Evolutionary conservation across 2,113 vertebrate genomes (phyloP).

Genomic region (Sisor rabdophorus): DNA sequence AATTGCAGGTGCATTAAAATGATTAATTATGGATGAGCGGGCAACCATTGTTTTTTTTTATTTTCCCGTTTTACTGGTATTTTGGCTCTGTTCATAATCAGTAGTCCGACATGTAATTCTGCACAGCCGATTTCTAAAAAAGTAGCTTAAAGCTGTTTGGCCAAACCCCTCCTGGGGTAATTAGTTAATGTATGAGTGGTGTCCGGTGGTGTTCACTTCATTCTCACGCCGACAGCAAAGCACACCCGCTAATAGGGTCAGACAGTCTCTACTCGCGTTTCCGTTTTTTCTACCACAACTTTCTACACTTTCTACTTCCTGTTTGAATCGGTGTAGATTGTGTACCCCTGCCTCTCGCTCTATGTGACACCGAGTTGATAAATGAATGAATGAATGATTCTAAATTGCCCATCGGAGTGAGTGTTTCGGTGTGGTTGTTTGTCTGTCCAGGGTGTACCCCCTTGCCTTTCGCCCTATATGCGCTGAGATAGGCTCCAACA

Average conservation of each 20-base stretch:
- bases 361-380: too few relatives aligned
- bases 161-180: slow-evolving; percentile 33
- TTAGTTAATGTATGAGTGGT: slow-evolving; percentile 40
- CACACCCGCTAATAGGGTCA: slow-evolving; percentile 4
- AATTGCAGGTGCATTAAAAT: slow-evolving; percentile 54
- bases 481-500: too few relatives aligned
- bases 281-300: not conserved
- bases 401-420: too few relatives aligned
- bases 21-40: slow-evolving; percentile 56
- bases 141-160: slow-evolving; percentile 40
- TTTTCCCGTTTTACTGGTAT: slow-evolving; percentile 16
- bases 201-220: slow-evolving; percentile 28
- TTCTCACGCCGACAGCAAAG: not conserved
- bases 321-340: slow-evolving; percentile 20
- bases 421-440: too few relatives aligned
- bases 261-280: not conserved
- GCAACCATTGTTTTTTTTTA: slow-evolving; percentile 47
- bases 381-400: too few relatives aligned
- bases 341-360: too few relatives aligned
- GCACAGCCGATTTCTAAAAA: slow-evolving; percentile 42
- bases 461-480: too few relatives aligned
- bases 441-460: too few relatives aligned
- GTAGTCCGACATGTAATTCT: slow-evolving; percentile 55
- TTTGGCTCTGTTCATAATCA: slow-evolving; percentile 45
- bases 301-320: not conserved